A percentile compares a stretch with the other conserved stretches of the same genome.
Conservation (phyloP, 2,888 invertebrate species). For the Apocheima hispidaria region DNA sequence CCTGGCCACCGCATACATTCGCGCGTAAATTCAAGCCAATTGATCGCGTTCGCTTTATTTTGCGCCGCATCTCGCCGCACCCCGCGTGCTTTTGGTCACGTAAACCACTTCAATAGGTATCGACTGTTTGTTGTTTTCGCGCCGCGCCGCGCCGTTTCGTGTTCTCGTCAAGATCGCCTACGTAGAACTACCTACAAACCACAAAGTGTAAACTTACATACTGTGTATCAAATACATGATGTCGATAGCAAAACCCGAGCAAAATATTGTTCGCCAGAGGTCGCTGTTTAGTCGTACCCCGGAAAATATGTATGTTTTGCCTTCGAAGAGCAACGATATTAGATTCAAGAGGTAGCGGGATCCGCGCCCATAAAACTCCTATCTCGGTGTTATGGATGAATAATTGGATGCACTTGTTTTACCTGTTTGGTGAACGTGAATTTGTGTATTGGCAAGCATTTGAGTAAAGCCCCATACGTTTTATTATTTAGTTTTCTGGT, state of each 20-base stretch:
- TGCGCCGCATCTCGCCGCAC: too few relatives aligned
- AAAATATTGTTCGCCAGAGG: slow-evolving; percentile 83
- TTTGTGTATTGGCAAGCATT: slow-evolving; percentile 1
- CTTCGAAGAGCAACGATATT: slow-evolving; percentile 68
- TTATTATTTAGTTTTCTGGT: too few relatives aligned
- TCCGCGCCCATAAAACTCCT: slow-evolving; percentile 52
- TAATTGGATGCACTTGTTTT: slow-evolving; percentile 43
- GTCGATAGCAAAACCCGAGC: slow-evolving; percentile 75
- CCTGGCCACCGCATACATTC: too few relatives aligned
- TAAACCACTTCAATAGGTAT: too few relatives aligned
- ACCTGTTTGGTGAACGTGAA: slow-evolving; percentile 23
- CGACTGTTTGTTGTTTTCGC: too few relatives aligned
- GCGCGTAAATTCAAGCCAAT: too few relatives aligned
- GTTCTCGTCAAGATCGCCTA: too few relatives aligned
- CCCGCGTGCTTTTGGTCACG: too few relatives aligned
- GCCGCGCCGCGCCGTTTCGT: too few relatives aligned
- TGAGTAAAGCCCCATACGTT: background rate
- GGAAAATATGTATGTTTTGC: slow-evolving; percentile 76
- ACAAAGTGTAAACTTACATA: background rate
- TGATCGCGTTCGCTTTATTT: too few relatives aligned
- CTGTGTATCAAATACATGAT: slow-evolving; percentile 7
- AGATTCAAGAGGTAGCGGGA: slow-evolving; percentile 66
- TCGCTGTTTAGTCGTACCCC: slow-evolving; percentile 69
- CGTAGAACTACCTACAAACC: too few relatives aligned
- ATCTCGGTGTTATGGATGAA: slow-evolving; percentile 44